Conservation (phyloP, 2,888 invertebrate genomes). For the Plagodis dolabraria region DNA sequence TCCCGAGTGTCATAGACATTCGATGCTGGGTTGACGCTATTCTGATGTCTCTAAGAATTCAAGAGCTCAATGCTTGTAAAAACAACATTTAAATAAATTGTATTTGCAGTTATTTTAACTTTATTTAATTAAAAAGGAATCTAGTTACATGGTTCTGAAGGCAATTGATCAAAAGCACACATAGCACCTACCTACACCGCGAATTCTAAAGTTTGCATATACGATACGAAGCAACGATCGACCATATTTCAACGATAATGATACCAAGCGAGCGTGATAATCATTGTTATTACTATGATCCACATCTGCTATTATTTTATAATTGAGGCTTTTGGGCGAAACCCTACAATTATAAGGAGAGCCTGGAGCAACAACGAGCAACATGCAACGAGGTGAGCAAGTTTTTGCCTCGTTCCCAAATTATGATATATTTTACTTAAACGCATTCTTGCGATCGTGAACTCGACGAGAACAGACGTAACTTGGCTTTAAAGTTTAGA, state of each 20-base stretch:
- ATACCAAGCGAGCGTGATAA: constrained; percentile 81
- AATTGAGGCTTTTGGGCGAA: constrained; percentile 84
- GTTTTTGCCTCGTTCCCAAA: constrained; percentile 76
- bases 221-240: constrained; percentile 56
- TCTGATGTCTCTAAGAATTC: no score
- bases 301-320: constrained; percentile 85
- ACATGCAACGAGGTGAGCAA: constrained; percentile 76
- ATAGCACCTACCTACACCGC: constrained; percentile 42
- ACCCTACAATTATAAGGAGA: constrained; percentile 83
- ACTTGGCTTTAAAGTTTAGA: constrained; percentile 10
- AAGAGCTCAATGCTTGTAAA: no score
- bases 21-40: no score
- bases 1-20: no score
- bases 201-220: constrained; percentile 74
- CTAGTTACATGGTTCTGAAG: constrained; percentile 41
- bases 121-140: constrained; percentile 25
- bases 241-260: constrained; percentile 82
- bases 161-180: constrained; percentile 36
- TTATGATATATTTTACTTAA: constrained; percentile 72
- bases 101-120: neutral
- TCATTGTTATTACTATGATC: constrained; percentile 85
- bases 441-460: constrained; percentile 52
- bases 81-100: no score
- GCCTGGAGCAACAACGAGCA: constrained; percentile 74
- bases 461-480: constrained; percentile 31